Conservation (phyloP, 2,113 vertebrate species). For the Butorides virescens region DNA sequence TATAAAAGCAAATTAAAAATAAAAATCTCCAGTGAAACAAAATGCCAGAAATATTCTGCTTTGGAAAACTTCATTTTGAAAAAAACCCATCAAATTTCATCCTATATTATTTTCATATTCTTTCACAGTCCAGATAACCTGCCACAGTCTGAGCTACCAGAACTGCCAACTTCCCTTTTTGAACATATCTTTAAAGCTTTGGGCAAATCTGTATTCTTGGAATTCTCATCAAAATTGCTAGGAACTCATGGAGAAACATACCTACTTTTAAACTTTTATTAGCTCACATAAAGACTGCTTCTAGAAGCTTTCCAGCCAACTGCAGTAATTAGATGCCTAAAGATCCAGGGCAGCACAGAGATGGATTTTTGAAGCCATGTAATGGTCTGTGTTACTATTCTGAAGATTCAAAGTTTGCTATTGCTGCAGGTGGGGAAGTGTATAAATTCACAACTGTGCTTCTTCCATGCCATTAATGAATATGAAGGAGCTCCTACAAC, state of each 20-base stretch:
- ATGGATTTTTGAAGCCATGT: neutral
- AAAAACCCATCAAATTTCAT: neutral
- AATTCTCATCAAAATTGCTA: neutral
- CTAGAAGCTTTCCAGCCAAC: neutral
- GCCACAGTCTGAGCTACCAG: neutral
- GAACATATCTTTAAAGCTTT: neutral
- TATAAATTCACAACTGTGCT: neutral
- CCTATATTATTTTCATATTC: neutral
- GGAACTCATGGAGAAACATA: neutral
- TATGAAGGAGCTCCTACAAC: neutral
- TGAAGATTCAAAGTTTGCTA: neutral
- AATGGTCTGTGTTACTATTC: neutral
- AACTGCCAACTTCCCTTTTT: neutral
- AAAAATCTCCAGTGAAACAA: neutral
- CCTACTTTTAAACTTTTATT: neutral
- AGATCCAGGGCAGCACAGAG: neutral
- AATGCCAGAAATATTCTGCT: neutral
- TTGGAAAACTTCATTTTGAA: neutral
- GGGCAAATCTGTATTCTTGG: neutral
- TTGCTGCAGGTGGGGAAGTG: neutral
- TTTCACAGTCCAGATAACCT: neutral
- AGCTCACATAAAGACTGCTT: neutral
- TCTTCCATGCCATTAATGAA: neutral
- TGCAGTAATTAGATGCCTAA: neutral
- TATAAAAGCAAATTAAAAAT: neutral